Percentiles rank a stretch among this genome's conserved stretches.
These are phyloP conservation scores for Nymphalis c-album DNA, from an alignment of 2,888 invertebrate species.

Conservation along the genomic window DNA sequence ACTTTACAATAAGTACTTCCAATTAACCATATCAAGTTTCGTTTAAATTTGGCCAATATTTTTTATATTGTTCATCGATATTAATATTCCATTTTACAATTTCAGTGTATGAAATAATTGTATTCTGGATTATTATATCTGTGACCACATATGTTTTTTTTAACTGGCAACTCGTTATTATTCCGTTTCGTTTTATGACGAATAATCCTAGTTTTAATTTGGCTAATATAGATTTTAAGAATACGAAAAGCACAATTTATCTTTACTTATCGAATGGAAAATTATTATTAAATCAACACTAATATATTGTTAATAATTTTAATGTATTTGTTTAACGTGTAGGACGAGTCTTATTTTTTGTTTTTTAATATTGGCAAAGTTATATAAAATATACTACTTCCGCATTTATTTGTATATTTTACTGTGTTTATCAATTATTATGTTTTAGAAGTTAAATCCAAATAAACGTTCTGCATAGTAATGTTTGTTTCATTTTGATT, in stretches of 20 bases:
- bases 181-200: constrained; percentile 45
- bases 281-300: constrained; percentile 63
- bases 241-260: constrained; percentile 73
- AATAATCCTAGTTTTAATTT: constrained; percentile 55
- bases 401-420: constrained; percentile 79
- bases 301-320: constrained; percentile 81
- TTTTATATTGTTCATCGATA: constrained; percentile 21
- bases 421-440: constrained; percentile 77
- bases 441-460: constrained; percentile 78
- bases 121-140: constrained; percentile 27
- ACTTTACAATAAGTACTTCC: constrained; percentile 77
- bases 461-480: constrained; percentile 81
- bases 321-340: constrained; percentile 68
- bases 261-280: constrained; percentile 54
- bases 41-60: constrained; percentile 36
- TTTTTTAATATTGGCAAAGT: constrained; percentile 66
- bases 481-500: constrained; percentile 42
- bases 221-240: constrained; percentile 77
- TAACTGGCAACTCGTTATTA: constrained; percentile 54
- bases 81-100: constrained; percentile 23
- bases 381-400: constrained; percentile 59
- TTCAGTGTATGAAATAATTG: constrained; percentile 6
- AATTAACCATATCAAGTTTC: constrained; percentile 73
- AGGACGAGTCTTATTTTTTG: constrained; percentile 56
- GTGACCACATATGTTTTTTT: constrained; percentile 34